phyloP scores from a whole-genome alignment of 2,888 invertebrate genomes.

The Drosophila longiperda region DNA sequence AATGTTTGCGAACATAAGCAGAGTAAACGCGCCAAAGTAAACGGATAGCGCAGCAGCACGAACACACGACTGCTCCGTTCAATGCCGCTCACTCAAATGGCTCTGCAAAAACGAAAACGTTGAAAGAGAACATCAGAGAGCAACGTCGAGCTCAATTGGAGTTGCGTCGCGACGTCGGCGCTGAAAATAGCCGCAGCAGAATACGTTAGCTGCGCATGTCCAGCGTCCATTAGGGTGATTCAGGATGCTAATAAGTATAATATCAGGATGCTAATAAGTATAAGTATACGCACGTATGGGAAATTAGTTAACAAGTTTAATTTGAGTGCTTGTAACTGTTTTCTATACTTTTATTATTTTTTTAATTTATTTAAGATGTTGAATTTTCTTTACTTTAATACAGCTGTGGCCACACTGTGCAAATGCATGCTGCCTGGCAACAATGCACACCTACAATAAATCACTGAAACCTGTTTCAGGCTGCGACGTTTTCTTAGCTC shows the following conservation, averaged over 20 bases:
- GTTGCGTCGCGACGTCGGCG: slow-evolving; percentile 34
- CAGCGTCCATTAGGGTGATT: slow-evolving; percentile 44
- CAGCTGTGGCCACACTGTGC: slow-evolving; percentile 18
- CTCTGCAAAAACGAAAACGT: slow-evolving; percentile 42
- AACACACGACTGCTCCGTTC: slow-evolving; percentile 69
- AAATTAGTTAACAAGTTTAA: neutral
- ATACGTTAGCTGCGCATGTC: slow-evolving; percentile 63
- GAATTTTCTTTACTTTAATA: neutral
- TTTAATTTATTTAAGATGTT: neutral
- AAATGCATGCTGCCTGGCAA: slow-evolving; percentile 41
- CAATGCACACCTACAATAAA: slow-evolving; percentile 43
- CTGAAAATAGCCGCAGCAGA: slow-evolving; percentile 21
- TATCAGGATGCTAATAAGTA: slow-evolving; percentile 12
- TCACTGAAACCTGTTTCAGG: slow-evolving; percentile 39
- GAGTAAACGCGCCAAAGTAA: slow-evolving; percentile 31
- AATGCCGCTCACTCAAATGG: slow-evolving; percentile 79
- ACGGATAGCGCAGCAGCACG: slow-evolving; percentile 25
- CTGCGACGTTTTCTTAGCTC: slow-evolving; percentile 22
- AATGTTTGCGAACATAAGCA: slow-evolving; percentile 28
- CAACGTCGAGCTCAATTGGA: slow-evolving; percentile 25
- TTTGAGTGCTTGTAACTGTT: neutral
- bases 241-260: slow-evolving; percentile 8
- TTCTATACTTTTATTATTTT: neutral
- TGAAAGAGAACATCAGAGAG: slow-evolving; percentile 26
- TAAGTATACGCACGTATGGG: neutral